Evolutionary conservation across 2,888 invertebrate species (phyloP), one percentile per base, ranked within the genome.

Genomic region (Hirtodrosophila trivittata): DNA sequence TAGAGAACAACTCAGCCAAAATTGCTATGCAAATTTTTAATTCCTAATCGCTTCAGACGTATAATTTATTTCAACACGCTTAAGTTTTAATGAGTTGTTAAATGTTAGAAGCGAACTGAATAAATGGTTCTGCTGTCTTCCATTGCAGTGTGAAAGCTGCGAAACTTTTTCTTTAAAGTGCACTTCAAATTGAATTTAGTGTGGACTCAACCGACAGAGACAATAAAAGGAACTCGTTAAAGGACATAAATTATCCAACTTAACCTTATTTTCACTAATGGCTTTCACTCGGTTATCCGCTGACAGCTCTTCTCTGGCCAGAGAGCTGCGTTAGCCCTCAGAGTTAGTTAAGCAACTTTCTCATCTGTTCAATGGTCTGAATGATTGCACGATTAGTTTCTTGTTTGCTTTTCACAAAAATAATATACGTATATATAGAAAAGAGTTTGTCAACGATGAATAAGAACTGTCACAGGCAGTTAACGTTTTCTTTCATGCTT

Each of bases 261-360:
- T 26, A 8, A 1, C 8, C 16, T 35, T 14, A 4, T 8, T 33
- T 33, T 21, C 8, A 0, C 28, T 9, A 32, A 1, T 28, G 18
- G 14, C 10, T n/a, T 5, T n/a, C 13, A 14, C 9, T 32, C 0
- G 1, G 10, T 47, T 62, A 21, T 21, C n/a, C 7, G 9, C 12
- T 28, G 37, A 26, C 4, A 12, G 21, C 8, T 14, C 5, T 41
- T 51, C 1, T 16, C 1, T 35, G 26, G 9, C 12, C 6, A 30
- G 5, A 8, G 7, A 18, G 41, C 21, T n/a, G 25, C 33, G 9
- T 35, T 21, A 3, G 18, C 5, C 2, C 5, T 21, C 18, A 21
- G 18, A 57, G 57, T 49, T 49, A 38, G 13, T 43, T 13, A 8
- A 26, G 25, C 18, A 49, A 38, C 32, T 56, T 56, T 13, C 26